Conservation (phyloP, 2,113 vertebrate genomes). For the Rhineura floridana region DNA sequence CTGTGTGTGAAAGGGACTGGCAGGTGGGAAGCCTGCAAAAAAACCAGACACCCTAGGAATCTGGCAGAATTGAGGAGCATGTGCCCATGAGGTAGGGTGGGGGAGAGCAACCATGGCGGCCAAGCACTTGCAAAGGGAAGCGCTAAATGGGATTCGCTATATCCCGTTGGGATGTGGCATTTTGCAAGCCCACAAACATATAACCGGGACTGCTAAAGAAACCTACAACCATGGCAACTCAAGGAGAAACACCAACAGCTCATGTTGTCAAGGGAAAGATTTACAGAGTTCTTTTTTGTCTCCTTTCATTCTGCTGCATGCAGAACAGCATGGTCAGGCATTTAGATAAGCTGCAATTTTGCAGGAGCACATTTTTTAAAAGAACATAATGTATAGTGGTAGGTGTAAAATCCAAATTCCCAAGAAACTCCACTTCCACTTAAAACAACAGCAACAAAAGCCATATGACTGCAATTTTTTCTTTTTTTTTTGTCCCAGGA, state of each 20-base stretch:
- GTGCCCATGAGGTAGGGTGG: fast-evolving
- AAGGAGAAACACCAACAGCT: background rate
- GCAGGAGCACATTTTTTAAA: background rate
- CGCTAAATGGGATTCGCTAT: fast-evolving
- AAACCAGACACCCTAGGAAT: background rate
- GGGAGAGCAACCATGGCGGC: fast-evolving
- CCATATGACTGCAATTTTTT: too few relatives aligned
- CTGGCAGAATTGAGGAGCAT: fast-evolving
- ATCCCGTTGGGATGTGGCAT: fast-evolving
- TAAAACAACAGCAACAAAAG: too few relatives aligned
- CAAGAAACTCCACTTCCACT: background rate
- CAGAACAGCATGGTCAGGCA: background rate
- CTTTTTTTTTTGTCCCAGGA: too few relatives aligned
- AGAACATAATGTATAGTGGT: background rate
- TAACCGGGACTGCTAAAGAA: background rate
- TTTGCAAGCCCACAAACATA: background rate
- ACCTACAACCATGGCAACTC: too few relatives aligned
- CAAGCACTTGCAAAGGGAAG: fast-evolving
- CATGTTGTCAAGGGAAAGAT: background rate
- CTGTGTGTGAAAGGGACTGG: background rate
- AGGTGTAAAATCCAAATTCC: background rate
- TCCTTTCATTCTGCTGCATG: background rate
- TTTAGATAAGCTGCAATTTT: too few relatives aligned
- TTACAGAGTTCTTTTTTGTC: background rate
- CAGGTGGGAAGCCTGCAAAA: background rate